These are phyloP conservation scores for Rhorus exstirpatorius DNA, from an alignment of 2,888 invertebrate genomes.

Conservation along the genomic window DNA sequence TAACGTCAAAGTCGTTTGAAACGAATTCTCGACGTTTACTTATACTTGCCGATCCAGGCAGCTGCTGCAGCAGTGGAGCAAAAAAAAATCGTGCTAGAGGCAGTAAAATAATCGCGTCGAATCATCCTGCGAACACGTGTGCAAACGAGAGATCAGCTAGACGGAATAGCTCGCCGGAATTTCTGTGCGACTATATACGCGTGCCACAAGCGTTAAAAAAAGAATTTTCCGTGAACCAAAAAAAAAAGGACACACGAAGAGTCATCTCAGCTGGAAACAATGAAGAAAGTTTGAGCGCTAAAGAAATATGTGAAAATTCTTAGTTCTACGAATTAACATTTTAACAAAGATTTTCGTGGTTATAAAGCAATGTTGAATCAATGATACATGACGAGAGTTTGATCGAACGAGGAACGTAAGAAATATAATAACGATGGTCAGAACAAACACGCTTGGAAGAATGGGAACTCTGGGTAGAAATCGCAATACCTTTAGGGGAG, in stretches of 20 bases:
- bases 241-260: constrained; percentile 13
- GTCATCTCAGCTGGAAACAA: neutral
- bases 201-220: constrained; percentile 55
- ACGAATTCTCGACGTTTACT: neutral
- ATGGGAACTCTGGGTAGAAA: constrained; percentile 80
- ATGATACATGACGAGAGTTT: constrained; percentile 39
- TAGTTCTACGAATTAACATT: neutral
- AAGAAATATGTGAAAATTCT: constrained; percentile 4
- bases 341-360: neutral
- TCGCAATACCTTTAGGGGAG: constrained; percentile 91
- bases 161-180: constrained; percentile 46
- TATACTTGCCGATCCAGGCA: neutral
- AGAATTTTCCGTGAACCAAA: constrained; percentile 48
- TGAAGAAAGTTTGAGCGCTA: neutral
- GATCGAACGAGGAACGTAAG: constrained; percentile 3
- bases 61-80: constrained; percentile 4
- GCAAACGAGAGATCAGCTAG: constrained; percentile 6
- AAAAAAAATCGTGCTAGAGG: neutral
- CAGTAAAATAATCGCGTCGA: constrained; percentile 14
- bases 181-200: constrained; percentile 17
- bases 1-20: neutral
- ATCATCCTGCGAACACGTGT: constrained; percentile 43
- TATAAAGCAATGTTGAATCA: constrained; percentile 15
- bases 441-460: constrained; percentile 86
- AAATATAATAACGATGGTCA: constrained; percentile 75